A percentile compares a stretch with the other conserved stretches of the same genome.
Evolutionary conservation across 1,140 invertebrate genomes (phyloP).

Genomic region (Pteromalus puparum): DNA sequence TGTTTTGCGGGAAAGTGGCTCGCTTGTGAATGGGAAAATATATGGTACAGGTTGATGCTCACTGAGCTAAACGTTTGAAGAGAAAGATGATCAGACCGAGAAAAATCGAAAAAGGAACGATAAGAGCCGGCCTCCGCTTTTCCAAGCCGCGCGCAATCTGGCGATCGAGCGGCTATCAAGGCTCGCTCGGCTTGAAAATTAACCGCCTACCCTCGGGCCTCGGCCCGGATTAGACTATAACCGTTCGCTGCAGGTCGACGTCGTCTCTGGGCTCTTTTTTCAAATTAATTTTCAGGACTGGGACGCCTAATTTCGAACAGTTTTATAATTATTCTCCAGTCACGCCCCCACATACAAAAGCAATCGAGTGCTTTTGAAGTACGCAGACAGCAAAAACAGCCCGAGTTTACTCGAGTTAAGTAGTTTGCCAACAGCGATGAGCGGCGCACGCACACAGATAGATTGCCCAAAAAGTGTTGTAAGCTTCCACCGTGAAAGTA

Average conservation of each 20-base stretch:
- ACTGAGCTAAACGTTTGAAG: too few species aligned
- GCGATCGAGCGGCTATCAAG: conserved; percentile 4
- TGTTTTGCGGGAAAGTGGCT: background rate
- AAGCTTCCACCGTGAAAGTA: background rate
- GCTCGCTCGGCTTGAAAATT: conserved; percentile 27
- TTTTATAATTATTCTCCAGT: background rate
- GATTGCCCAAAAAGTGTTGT: background rate
- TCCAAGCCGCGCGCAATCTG: background rate
- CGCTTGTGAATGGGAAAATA: too few species aligned
- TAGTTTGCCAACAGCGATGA: too few species aligned
- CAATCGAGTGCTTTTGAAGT: background rate
- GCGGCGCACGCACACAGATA: too few species aligned
- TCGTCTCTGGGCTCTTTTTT: conserved; percentile 2
- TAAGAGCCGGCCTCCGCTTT: background rate
- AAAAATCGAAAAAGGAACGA: background rate
- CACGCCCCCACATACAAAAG: too few species aligned
- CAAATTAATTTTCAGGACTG: conserved; percentile 15
- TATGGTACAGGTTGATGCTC: too few species aligned
- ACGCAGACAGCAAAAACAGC: background rate
- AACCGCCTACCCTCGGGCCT: conserved; percentile 11
- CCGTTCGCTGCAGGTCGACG: conserved; percentile 9
- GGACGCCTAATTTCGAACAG: background rate
- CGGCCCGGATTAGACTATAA: background rate
- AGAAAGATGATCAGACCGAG: background rate
- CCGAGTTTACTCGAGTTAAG: background rate